Evolutionary conservation across 2,888 invertebrate species (phyloP).

Genomic region (Polymixis lichenea): DNA sequence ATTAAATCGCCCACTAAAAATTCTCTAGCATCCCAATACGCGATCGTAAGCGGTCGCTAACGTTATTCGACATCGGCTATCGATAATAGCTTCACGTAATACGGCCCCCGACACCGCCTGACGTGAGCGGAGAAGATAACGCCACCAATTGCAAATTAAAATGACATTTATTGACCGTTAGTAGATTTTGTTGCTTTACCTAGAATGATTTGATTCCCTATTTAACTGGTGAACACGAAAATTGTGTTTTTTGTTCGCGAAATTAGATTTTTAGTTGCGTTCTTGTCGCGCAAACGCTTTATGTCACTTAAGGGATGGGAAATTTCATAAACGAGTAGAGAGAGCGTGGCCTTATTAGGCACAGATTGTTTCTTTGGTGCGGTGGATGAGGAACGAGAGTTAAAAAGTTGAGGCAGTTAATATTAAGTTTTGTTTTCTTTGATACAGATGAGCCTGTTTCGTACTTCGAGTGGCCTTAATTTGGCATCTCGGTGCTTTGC

Average conservation of each 20-base stretch:
- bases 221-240: constrained; percentile 55
- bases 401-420: constrained; percentile 61
- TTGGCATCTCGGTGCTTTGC: constrained; percentile 15
- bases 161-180: constrained; percentile 82
- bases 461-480: constrained; percentile 38
- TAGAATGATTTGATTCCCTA: constrained; percentile 73
- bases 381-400: constrained; percentile 50
- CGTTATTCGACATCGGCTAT: constrained; percentile 51
- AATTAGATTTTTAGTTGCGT: constrained; percentile 63
- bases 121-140: constrained; percentile 76
- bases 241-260: constrained; percentile 53
- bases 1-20: constrained; percentile 52
- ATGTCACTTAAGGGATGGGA: constrained; percentile 66
- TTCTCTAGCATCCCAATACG: constrained; percentile 45
- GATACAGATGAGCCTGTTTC: constrained; percentile 53
- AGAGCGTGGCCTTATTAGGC: constrained; percentile 52
- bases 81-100: constrained; percentile 64
- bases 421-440: constrained; percentile 63
- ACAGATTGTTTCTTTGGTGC: constrained; percentile 62
- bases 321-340: constrained; percentile 62
- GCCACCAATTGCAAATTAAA: constrained; percentile 81
- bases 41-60: constrained; percentile 53
- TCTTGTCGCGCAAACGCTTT: constrained; percentile 52
- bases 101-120: constrained; percentile 67
- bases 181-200: constrained; percentile 75